phyloP scores from a whole-genome alignment of 1,140 invertebrate species.

The Steinernema feltiae region DNA sequence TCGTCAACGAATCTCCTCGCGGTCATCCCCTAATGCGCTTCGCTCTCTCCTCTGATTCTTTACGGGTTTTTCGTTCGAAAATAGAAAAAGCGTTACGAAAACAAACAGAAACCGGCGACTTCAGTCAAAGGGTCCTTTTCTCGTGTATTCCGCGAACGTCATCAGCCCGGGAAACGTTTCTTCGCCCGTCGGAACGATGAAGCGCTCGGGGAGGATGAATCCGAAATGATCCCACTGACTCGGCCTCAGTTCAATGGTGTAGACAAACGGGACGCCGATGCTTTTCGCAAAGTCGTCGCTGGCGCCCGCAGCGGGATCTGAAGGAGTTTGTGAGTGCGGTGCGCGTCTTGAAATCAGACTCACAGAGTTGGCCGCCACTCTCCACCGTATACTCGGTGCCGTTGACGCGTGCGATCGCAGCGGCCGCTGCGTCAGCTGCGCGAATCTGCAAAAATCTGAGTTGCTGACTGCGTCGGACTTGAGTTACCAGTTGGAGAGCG shows the following conservation, averaged over 20 bases:
- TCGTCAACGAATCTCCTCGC: not conserved
- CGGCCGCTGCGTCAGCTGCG: constrained; percentile 34
- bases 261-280: constrained; percentile 59
- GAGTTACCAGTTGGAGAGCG: constrained; percentile 57
- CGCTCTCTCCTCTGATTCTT: not conserved
- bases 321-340: constrained; percentile 20
- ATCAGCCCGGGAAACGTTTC: not conserved
- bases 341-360: constrained; percentile 6
- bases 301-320: constrained; percentile 48
- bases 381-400: constrained; percentile 39
- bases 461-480: not conserved
- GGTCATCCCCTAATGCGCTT: not conserved
- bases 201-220: not conserved
- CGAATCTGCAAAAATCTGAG: constrained; percentile 26
- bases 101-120: too few species aligned
- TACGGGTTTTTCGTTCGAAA: not conserved
- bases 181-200: not conserved
- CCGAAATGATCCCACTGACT: not conserved
- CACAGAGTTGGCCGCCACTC: constrained; percentile 45
- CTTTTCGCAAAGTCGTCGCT: constrained; percentile 58
- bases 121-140: not conserved
- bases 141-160: not conserved
- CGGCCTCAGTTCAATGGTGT: constrained; percentile 59
- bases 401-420: constrained; percentile 33
- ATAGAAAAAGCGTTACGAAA: not conserved